Percentiles rank a stretch among this genome's conserved stretches.
These are phyloP conservation scores for Baccha elongata DNA, from an alignment of 2,888 invertebrate genomes.

Conservation along the genomic window DNA sequence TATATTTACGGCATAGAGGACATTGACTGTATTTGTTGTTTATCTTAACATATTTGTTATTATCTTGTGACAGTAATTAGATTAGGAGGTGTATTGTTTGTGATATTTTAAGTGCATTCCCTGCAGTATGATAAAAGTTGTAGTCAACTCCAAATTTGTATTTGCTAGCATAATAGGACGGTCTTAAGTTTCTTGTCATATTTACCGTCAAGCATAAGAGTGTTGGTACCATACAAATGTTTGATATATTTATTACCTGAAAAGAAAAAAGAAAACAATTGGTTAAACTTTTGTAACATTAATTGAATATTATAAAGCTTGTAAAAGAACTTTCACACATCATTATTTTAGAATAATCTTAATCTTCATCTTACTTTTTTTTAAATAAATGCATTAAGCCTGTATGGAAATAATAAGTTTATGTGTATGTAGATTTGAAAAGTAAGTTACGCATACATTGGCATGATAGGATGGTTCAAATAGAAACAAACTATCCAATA, in stretches of 20 bases:
- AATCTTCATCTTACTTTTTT: too few species aligned
- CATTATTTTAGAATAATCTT: too few species aligned
- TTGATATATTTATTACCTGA: background rate
- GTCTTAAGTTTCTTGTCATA: conserved; percentile 39
- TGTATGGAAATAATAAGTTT: too few species aligned
- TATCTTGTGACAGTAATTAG: background rate
- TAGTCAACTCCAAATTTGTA: background rate
- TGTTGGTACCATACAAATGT: background rate
- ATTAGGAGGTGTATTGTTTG: background rate
- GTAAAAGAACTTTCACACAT: too few species aligned
- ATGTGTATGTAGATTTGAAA: too few species aligned
- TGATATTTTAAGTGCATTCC: background rate
- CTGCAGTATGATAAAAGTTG: background rate
- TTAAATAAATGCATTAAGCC: too few species aligned
- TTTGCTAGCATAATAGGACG: conserved; percentile 12
- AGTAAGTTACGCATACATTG: too few species aligned
- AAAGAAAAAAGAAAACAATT: conserved; percentile 1
- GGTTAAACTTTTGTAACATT: background rate
- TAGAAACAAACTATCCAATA: too few species aligned
- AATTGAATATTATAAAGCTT: conserved; percentile 12
- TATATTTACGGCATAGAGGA: too few species aligned
- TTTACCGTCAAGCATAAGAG: conserved; percentile 32
- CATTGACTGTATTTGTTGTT: too few species aligned
- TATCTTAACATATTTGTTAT: background rate
- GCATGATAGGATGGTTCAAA: too few species aligned